phyloP scores from a whole-genome alignment of 1,140 invertebrate species.

The Pseudomyrmex sp. region DNA sequence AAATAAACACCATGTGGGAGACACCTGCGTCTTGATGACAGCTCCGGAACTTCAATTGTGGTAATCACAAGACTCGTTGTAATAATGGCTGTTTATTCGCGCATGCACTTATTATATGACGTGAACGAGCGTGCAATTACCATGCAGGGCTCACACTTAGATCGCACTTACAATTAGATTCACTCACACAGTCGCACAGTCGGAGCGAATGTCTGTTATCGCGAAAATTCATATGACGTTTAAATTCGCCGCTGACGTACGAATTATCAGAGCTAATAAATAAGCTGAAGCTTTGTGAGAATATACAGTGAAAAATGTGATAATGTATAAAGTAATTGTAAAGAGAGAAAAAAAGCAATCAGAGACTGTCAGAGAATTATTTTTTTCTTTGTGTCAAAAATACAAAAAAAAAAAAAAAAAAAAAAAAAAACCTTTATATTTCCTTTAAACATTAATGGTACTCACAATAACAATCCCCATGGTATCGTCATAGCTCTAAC shows the following conservation, averaged over 20 bases:
- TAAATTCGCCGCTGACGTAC: neutral
- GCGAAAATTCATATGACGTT: neutral
- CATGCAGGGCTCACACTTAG: neutral
- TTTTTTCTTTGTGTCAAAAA: too few species aligned
- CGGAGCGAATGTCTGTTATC: neutral
- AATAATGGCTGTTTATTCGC: conserved; percentile 30
- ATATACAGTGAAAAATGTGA: too few species aligned
- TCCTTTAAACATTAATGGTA: neutral
- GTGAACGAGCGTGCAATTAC: conserved; percentile 8
- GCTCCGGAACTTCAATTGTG: conserved; percentile 39
- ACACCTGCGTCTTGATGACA: conserved; percentile 11
- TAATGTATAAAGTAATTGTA: too few species aligned
- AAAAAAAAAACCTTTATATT: too few species aligned
- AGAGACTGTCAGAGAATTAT: too few species aligned
- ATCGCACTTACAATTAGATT: neutral
- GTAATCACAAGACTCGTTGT: neutral
- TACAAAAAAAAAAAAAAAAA: too few species aligned
- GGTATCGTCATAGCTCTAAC: neutral
- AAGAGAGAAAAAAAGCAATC: too few species aligned
- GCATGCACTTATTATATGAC: conserved; percentile 22
- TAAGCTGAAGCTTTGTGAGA: too few species aligned
- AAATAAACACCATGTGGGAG: conserved; percentile 20
- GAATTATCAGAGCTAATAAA: too few species aligned
- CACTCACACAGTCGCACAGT: neutral
- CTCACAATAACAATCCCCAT: neutral